Conservation (phyloP, 1,140 invertebrate species). For the Trichonephila clavipes region DNA sequence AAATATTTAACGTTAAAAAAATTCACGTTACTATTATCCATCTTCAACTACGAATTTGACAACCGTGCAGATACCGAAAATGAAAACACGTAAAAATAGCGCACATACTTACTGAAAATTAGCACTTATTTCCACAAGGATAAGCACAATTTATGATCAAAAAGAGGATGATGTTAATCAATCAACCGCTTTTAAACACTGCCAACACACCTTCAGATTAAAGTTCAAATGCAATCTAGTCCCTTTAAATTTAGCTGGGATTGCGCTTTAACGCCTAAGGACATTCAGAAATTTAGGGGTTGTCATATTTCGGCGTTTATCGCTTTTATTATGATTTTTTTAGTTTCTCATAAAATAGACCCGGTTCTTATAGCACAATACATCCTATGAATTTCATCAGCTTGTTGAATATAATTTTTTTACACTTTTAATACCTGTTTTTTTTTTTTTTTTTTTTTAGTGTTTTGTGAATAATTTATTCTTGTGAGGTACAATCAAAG, state of each 20-base stretch:
- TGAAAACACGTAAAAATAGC: not conserved
- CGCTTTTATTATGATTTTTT: not conserved
- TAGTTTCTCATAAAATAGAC: not conserved
- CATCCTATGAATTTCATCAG: too few relatives aligned
- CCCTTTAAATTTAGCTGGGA: not conserved
- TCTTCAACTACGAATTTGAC: too few relatives aligned
- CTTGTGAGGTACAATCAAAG: not conserved
- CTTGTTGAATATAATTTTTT: too few relatives aligned
- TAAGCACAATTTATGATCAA: not conserved
- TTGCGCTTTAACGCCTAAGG: not conserved
- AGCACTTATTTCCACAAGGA: not conserved
- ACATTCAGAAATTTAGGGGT: not conserved
- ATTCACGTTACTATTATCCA: too few relatives aligned
- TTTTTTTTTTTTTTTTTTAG: too few relatives aligned
- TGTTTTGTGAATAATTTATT: not conserved
- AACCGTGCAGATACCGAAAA: too few relatives aligned
- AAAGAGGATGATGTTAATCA: not conserved
- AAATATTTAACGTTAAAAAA: too few relatives aligned
- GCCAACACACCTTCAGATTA: not conserved
- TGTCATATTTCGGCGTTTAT: not conserved
- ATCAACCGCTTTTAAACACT: conserved; percentile 5
- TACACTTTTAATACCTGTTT: too few relatives aligned
- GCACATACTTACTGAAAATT: not conserved
- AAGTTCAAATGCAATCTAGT: conserved; percentile 8
- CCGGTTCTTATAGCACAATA: too few relatives aligned